Percentiles rank a stretch among this genome's conserved stretches.
These are phyloP conservation scores for Micronisus gabar DNA, from an alignment of 2,113 vertebrate species.

Conservation along the genomic window DNA sequence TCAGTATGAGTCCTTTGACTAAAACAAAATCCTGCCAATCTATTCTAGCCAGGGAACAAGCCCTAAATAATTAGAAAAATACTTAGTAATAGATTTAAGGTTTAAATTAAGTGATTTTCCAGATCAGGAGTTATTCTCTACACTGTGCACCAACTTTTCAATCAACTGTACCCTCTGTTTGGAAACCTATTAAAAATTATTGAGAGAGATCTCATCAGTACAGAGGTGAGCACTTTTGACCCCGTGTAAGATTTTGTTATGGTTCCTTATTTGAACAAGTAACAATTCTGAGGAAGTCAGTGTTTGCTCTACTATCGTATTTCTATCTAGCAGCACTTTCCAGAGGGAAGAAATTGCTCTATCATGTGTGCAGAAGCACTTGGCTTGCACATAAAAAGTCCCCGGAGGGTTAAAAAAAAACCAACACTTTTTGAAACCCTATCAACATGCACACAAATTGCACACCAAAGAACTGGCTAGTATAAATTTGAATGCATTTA, in stretches of 20 bases:
- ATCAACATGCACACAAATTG: constrained; percentile 23
- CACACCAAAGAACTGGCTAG: neutral
- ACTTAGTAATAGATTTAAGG: neutral
- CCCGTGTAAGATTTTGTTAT: neutral
- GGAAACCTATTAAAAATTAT: neutral
- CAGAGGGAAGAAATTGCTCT: neutral
- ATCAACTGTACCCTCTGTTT: neutral
- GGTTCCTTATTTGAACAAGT: constrained; percentile 30
- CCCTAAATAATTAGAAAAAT: neutral
- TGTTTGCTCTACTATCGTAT: constrained; percentile 27
- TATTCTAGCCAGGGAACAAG: neutral
- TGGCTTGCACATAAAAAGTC: constrained; percentile 33
- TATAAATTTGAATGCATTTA: constrained; percentile 25
- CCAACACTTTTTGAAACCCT: neutral
- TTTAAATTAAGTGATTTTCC: neutral
- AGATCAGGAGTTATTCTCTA: neutral
- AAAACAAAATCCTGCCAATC: neutral
- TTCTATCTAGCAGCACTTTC: constrained; percentile 40
- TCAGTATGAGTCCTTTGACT: neutral
- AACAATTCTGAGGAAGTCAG: constrained; percentile 24
- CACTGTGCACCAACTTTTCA: neutral
- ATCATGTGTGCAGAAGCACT: constrained; percentile 25
- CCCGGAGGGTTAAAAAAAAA: neutral
- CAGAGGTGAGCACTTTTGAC: neutral
- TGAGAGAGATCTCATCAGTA: neutral